These are phyloP conservation scores for Drosophila limbata DNA, from an alignment of 2,888 invertebrate genomes.

Conservation along the genomic window DNA sequence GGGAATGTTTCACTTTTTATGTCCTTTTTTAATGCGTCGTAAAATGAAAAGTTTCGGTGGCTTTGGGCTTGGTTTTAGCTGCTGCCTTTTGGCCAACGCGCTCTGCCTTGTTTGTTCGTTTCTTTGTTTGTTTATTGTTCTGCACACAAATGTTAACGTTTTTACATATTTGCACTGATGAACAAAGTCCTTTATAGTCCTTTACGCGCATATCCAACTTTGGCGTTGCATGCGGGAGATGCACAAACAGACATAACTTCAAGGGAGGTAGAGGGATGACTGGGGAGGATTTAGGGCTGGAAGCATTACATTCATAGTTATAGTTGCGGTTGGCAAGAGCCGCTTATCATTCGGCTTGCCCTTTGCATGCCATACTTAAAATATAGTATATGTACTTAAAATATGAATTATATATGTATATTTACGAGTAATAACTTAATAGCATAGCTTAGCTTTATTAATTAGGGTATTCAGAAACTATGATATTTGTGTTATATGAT, in stretches of 20 bases:
- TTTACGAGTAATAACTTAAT: background rate
- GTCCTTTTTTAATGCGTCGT: constrained; percentile 72
- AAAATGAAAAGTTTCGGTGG: constrained; percentile 63
- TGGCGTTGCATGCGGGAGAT: constrained; percentile 27
- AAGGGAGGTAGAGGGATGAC: background rate
- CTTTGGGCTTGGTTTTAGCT: constrained; percentile 33
- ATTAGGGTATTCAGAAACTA: no score
- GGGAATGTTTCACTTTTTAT: constrained; percentile 52
- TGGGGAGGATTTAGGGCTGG: background rate
- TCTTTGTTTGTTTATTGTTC: constrained; percentile 20
- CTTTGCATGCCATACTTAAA: no score
- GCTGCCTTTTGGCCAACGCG: constrained; percentile 21
- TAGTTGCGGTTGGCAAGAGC: constrained; percentile 1
- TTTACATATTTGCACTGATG: constrained; percentile 46
- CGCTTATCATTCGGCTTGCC: constrained; percentile 3
- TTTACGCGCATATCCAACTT: constrained; percentile 17
- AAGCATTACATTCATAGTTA: background rate
- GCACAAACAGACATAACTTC: background rate
- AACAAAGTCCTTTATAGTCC: constrained; percentile 31
- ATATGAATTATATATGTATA: constrained; percentile 4
- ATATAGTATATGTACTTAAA: no score
- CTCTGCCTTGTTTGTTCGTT: constrained; percentile 6
- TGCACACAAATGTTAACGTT: constrained; percentile 37
- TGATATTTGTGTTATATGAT: no score
- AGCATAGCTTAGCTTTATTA: background rate